Evolutionary conservation across 2,888 invertebrate genomes (phyloP).

Genomic region (Caenorhabditis becei): DNA sequence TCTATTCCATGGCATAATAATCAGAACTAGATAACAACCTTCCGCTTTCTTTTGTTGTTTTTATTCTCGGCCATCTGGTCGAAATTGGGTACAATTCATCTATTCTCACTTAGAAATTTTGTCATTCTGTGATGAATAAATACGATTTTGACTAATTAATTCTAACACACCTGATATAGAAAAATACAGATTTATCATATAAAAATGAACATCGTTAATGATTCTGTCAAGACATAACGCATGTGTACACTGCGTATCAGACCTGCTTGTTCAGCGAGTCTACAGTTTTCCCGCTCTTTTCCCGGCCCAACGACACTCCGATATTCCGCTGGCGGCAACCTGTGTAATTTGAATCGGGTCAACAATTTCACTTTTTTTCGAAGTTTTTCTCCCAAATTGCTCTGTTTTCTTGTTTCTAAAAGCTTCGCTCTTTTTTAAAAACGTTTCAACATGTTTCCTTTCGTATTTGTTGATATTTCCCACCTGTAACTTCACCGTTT

Average conservation of each 20-base stretch:
- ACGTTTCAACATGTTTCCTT: too few relatives aligned
- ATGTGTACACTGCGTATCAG: too few relatives aligned
- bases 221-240: too few relatives aligned
- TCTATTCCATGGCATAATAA: slow-evolving; percentile 40
- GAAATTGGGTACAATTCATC: slow-evolving; percentile 34
- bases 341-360: slow-evolving; percentile 6
- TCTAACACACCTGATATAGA: too few relatives aligned
- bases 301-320: slow-evolving; percentile 5
- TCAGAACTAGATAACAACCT: slow-evolving; percentile 11
- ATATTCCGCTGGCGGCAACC: slow-evolving; percentile 28
- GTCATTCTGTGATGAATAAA: slow-evolving; percentile 21
- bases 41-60: slow-evolving; percentile 16
- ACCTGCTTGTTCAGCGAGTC: too few relatives aligned
- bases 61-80: background rate
- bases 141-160: background rate
- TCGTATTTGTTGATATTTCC: too few relatives aligned
- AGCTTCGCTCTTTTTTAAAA: background rate
- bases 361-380: background rate
- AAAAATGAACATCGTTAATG: too few relatives aligned
- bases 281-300: background rate
- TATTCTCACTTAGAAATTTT: slow-evolving; percentile 15
- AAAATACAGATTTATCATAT: too few relatives aligned
- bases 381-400: background rate
- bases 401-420: background rate
- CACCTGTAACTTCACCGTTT: too few relatives aligned